A percentile compares a stretch with the other conserved stretches of the same genome.
phyloP scores from a whole-genome alignment of 2,888 invertebrate genomes.

The Priapulus caudatus region DNA sequence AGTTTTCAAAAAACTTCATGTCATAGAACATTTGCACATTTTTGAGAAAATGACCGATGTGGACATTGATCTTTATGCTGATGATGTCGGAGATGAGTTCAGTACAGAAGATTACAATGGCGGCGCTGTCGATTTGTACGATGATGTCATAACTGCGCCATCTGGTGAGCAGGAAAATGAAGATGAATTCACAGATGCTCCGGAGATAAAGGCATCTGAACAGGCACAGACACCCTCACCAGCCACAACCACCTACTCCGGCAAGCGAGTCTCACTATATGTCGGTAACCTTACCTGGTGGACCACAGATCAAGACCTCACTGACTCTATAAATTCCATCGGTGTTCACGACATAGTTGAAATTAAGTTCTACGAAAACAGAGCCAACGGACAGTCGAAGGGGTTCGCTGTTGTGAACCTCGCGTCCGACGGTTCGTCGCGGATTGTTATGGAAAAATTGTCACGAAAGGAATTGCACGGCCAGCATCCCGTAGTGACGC shows the following conservation, averaged over 20 bases:
- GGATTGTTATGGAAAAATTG: constrained; percentile 78
- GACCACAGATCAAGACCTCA: constrained; percentile 94
- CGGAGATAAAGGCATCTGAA: too few relatives aligned
- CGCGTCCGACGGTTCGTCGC: constrained; percentile 78
- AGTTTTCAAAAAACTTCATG: too few relatives aligned
- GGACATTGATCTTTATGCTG: constrained; percentile 92
- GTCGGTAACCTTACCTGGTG: constrained; percentile 99
- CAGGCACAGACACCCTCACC: too few relatives aligned
- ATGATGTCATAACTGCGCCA: constrained; percentile 80
- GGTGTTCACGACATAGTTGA: constrained; percentile 90
- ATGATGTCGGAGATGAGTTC: constrained; percentile 91
- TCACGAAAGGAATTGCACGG: constrained; percentile 93
- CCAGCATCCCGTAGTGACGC: constrained; percentile 83
- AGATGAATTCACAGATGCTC: too few relatives aligned
- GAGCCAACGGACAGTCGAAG: constrained; percentile 95
- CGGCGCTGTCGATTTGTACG: constrained; percentile 37
- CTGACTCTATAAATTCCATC: constrained; percentile 70
- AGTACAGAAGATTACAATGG: constrained; percentile 49
- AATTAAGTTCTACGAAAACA: constrained; percentile 98
- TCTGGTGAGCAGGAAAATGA: too few relatives aligned
- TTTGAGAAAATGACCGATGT: constrained; percentile 55
- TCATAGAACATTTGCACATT: too few relatives aligned
- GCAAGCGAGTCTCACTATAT: constrained; percentile 58
- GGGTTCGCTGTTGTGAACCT: constrained; percentile 93
- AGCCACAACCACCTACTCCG: constrained; percentile 27